A percentile compares a stretch with the other conserved stretches of the same genome.
These are phyloP conservation scores for Brassicogethes aeneus DNA, from an alignment of 2,888 invertebrate genomes.

Conservation along the genomic window DNA sequence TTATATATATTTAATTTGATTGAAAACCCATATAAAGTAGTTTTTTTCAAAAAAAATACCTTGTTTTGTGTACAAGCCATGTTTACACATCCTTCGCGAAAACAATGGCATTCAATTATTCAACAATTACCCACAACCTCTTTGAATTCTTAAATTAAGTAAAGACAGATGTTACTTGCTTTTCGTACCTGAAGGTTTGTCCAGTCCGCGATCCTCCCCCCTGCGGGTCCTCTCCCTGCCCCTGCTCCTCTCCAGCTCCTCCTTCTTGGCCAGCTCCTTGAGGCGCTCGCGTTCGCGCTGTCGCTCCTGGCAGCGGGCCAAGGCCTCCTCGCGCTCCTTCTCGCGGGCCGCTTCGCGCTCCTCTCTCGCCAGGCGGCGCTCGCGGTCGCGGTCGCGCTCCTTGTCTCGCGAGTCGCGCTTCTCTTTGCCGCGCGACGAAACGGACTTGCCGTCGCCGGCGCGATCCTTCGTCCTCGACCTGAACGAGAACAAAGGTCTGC, in stretches of 20 bases:
- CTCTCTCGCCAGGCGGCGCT: slow-evolving; percentile 43
- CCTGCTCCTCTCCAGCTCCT: slow-evolving; percentile 47
- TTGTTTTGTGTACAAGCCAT: too few species aligned
- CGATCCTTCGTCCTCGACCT: slow-evolving; percentile 34
- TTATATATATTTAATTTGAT: too few species aligned
- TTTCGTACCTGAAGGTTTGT: slow-evolving; percentile 47
- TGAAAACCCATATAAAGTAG: too few species aligned
- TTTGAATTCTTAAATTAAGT: too few species aligned
- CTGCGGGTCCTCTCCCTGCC: slow-evolving; percentile 42
- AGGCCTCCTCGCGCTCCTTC: slow-evolving; percentile 54
- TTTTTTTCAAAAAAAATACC: too few species aligned
- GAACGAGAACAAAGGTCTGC: too few species aligned
- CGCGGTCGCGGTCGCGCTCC: slow-evolving; percentile 49
- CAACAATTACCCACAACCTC: too few species aligned
- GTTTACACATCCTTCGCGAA: too few species aligned
- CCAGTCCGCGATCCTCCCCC: slow-evolving; percentile 49
- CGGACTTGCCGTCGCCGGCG: slow-evolving; percentile 23
- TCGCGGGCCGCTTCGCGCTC: slow-evolving; percentile 50
- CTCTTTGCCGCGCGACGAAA: slow-evolving; percentile 25
- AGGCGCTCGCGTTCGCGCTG: slow-evolving; percentile 47
- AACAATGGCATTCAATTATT: too few species aligned
- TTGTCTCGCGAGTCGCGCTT: slow-evolving; percentile 52
- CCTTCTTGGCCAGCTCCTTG: slow-evolving; percentile 43
- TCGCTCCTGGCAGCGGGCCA: slow-evolving; percentile 55
- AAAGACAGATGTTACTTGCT: too few species aligned